These are phyloP conservation scores for Prunella strophiata DNA, from an alignment of 2,797 vertebrate genomes.

Conservation along the genomic window DNA sequence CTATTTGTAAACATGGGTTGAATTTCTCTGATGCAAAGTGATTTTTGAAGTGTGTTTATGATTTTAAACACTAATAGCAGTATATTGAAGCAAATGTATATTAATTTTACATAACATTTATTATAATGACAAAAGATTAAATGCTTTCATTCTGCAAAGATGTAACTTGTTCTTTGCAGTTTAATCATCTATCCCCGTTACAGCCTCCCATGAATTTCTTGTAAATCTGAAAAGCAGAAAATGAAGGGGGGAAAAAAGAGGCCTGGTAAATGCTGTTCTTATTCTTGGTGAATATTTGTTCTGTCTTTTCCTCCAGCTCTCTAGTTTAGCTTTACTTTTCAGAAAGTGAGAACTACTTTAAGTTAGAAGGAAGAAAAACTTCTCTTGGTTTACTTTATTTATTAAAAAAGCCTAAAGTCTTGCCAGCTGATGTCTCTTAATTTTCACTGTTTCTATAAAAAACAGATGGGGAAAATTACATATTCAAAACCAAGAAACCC, in stretches of 20 bases:
- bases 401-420: background rate
- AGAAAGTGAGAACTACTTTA: background rate
- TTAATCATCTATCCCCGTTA: background rate
- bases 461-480: background rate
- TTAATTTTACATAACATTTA: background rate
- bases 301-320: background rate
- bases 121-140: background rate
- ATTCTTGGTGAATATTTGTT: background rate
- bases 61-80: background rate
- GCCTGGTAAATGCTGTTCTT: background rate
- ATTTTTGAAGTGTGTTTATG: background rate
- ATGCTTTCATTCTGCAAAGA: background rate
- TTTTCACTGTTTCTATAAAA: background rate
- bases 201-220: background rate
- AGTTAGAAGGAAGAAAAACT: background rate
- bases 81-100: background rate
- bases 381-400: background rate
- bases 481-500: background rate
- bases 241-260: background rate
- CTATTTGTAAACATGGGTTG: background rate
- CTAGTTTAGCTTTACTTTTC: background rate
- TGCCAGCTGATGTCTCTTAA: background rate
- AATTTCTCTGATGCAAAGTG: background rate
- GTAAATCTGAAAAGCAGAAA: background rate
- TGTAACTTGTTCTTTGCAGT: background rate